A percentile compares a stretch with the other conserved stretches of the same genome.
Conservation (phyloP, 2,113 vertebrate genomes). For the Rhea americana region DNA sequence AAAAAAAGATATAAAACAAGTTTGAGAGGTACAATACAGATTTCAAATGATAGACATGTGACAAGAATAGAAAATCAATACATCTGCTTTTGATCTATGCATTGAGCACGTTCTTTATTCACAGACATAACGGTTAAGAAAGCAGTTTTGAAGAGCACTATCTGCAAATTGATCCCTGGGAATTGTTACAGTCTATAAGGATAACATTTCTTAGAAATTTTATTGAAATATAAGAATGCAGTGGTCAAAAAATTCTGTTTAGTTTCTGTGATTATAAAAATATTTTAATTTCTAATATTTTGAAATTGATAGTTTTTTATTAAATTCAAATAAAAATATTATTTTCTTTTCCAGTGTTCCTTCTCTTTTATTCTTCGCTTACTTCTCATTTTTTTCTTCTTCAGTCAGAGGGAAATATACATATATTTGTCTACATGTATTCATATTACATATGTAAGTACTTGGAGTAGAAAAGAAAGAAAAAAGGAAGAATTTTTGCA, state of each 20-base stretch:
- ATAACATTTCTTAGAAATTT: not conserved
- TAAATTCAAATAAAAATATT: not conserved
- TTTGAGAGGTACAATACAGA: not conserved
- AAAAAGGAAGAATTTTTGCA: accelerated
- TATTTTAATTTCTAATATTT: not conserved
- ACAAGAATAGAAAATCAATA: not conserved
- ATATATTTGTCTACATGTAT: not conserved
- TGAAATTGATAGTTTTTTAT: not conserved
- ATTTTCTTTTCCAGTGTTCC: not conserved
- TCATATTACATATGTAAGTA: not conserved
- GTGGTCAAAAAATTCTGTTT: not conserved
- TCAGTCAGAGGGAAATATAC: not conserved
- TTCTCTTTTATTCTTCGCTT: not conserved
- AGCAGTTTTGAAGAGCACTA: conserved; percentile 24
- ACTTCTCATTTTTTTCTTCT: not conserved
- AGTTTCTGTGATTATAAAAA: not conserved
- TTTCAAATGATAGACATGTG: conserved; percentile 1
- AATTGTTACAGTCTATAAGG: not conserved
- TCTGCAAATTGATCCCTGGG: conserved; percentile 13
- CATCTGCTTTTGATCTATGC: not conserved
- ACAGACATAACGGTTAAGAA: not conserved
- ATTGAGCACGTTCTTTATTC: not conserved
- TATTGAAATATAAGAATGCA: accelerated
- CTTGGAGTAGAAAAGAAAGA: too few relatives aligned
- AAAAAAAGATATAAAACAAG: accelerated